Base-by-base conservation (phyloP, 2,113 vertebrate genomes). In the Anolis carolinensis region DNA sequence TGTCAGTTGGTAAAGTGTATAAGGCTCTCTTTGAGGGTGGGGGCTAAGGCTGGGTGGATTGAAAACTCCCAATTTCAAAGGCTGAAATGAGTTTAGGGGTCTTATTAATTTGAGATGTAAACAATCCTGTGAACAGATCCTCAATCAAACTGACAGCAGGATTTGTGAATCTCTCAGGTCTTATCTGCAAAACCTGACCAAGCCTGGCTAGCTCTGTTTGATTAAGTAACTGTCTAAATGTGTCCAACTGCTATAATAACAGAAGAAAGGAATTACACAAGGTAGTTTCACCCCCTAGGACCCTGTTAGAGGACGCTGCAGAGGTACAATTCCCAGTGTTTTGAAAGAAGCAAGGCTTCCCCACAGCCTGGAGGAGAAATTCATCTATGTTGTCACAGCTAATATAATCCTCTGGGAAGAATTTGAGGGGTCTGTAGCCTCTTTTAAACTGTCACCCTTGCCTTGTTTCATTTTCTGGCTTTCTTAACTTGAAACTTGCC, bases 401-500 rank as follows among this genome's bases (percentile, higher is more conserved):
- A 84, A 79, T 50, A 72, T 91, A 85, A 27, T 88, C 77, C 79
- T 88, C 83, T 11, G 62, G 89, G 92, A 89, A 87, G 88, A 93
- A 94, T 91, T 77, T 90, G 81, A 80, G 32, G 52, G 85, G 30
- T 36, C 78, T 86, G 68, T 44, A 59, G 27, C 71, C 88, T 90
- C 78, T 81, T 87, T 87, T 88, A 63, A 81, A 86, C 82, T 87
- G 48, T 34, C 18, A 85, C 62, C 83, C 36, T 80, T 74, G 21
- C 52, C 30, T 83, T 75, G 91, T 92, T 93, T 91, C 83, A 88
- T 87, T 86, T 88, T 93, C 76, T 92, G 77, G 32, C 89, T 92
- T 91, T 76, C 87, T 87, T 92, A 94, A 68, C 73, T 93, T 89
- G 87, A 90, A 81, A 93, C 72, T 93, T 48, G 92, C 62, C 85